Evolutionary conservation across 2,888 invertebrate species (phyloP).

Genomic region (Fragum fragum): DNA sequence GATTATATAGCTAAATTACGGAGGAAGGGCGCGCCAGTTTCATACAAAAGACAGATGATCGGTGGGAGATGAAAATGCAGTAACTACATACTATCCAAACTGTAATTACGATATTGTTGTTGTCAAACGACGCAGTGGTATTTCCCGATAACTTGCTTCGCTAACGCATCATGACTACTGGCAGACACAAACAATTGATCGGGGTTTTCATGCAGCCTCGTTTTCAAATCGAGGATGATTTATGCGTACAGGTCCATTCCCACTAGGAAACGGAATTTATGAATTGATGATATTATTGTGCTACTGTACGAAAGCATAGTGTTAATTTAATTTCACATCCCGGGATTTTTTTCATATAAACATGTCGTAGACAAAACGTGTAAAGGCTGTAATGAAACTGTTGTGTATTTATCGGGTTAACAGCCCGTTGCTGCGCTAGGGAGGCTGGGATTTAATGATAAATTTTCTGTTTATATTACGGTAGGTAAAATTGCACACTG

Average conservation of each 20-base stretch:
- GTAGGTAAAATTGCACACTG: neutral
- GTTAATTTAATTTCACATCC: constrained; percentile 14
- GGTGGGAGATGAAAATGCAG: too few species aligned
- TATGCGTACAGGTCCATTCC: constrained; percentile 72
- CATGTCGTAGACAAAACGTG: neutral
- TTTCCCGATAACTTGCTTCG: neutral
- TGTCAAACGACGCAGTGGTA: neutral
- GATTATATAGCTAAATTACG: constrained; percentile 3
- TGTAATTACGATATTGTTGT: too few species aligned
- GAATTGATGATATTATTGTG: constrained; percentile 46
- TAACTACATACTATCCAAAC: too few species aligned
- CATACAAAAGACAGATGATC: neutral
- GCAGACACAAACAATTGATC: constrained; percentile 49
- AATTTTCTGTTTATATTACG: constrained; percentile 5
- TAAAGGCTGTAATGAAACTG: neutral
- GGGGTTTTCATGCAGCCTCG: constrained; percentile 69
- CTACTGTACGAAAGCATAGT: neutral
- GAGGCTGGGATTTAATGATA: constrained; percentile 13
- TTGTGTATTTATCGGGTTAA: constrained; percentile 5
- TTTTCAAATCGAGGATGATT: constrained; percentile 77
- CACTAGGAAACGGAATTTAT: constrained; percentile 58
- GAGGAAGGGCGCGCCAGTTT: neutral
- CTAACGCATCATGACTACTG: constrained; percentile 17
- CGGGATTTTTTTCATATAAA: constrained; percentile 6
- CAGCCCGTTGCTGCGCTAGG: constrained; percentile 13